Percentiles rank a stretch among this genome's conserved stretches.
Conservation (phyloP, 2,888 invertebrate genomes). For the Cistogaster globosa region DNA sequence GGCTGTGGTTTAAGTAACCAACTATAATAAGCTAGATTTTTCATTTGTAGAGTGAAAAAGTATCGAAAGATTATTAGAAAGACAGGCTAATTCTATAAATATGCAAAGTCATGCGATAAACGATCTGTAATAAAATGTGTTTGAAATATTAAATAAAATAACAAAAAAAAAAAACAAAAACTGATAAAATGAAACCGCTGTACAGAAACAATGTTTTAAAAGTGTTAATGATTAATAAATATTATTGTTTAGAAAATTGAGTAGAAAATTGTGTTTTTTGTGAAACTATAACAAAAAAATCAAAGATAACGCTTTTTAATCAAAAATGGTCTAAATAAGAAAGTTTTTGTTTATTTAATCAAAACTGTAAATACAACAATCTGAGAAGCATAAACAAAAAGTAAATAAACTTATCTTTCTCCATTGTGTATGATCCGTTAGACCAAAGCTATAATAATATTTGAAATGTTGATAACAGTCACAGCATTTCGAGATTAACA, state of each 20-base stretch:
- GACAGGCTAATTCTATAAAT: slow-evolving; percentile 78
- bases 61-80: slow-evolving; percentile 1
- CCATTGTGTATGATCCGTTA: too few species aligned
- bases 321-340: slow-evolving; percentile 9
- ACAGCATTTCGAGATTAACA: too few species aligned
- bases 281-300: too few species aligned
- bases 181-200: slow-evolving; percentile 36
- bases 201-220: slow-evolving; percentile 56
- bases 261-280: slow-evolving; percentile 76
- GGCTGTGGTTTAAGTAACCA: slow-evolving; percentile 20
- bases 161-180: slow-evolving; percentile 9
- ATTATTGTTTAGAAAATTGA: slow-evolving; percentile 73
- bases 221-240: slow-evolving; percentile 64
- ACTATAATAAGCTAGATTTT: slow-evolving; percentile 62
- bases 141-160: slow-evolving; percentile 34
- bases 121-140: slow-evolving; percentile 66
- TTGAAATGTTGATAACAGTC: too few species aligned
- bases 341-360: neutral
- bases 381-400: too few species aligned
- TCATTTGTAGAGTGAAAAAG: neutral
- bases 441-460: too few species aligned
- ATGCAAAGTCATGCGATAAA: slow-evolving; percentile 81
- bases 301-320: neutral
- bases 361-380: too few species aligned
- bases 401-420: too few species aligned